Conservation (phyloP, 23 tunicate species). For the Trididemnum nubilum region DNA sequence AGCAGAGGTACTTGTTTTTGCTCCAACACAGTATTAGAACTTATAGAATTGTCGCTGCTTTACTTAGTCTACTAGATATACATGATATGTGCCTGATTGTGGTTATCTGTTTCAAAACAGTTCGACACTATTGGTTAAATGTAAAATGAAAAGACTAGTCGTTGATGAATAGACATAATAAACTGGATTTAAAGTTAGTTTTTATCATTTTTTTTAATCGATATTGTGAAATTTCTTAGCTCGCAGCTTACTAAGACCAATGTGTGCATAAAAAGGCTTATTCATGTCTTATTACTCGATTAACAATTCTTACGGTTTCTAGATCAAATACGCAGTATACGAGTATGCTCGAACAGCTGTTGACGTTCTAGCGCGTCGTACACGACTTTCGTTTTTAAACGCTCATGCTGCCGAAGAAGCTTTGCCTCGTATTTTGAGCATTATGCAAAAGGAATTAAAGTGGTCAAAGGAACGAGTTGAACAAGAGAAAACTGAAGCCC, state of each 20-base stretch:
- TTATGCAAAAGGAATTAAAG: slow-evolving; percentile 69
- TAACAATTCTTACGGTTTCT: too few relatives aligned
- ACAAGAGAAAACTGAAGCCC: slow-evolving; percentile 60
- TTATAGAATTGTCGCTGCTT: not conserved
- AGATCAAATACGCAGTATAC: slow-evolving; percentile 76
- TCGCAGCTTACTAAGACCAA: too few relatives aligned
- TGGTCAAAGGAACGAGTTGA: slow-evolving; percentile 76
- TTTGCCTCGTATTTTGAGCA: slow-evolving; percentile 66
- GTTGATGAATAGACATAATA: too few relatives aligned
- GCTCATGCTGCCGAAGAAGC: slow-evolving; percentile 95
- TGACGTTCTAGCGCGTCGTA: slow-evolving; percentile 81
- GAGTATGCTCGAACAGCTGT: slow-evolving; percentile 92
- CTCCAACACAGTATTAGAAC: too few relatives aligned
- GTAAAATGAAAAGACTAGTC: too few relatives aligned
- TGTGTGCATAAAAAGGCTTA: too few relatives aligned
- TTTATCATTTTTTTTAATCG: too few relatives aligned
- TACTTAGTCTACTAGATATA: not conserved
- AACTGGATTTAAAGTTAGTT: too few relatives aligned
- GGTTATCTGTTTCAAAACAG: not conserved
- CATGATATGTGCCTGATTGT: not conserved
- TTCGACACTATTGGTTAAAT: too few relatives aligned
- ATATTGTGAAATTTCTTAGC: too few relatives aligned
- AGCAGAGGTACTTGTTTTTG: slow-evolving; percentile 64
- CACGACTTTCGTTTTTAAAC: slow-evolving; percentile 78
- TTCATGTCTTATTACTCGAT: too few relatives aligned